These are phyloP conservation scores for Halisarca cf. caerulea DNA, from an alignment of 37 sponge, comb jelly and placozoan genomes.

Conservation along the genomic window DNA sequence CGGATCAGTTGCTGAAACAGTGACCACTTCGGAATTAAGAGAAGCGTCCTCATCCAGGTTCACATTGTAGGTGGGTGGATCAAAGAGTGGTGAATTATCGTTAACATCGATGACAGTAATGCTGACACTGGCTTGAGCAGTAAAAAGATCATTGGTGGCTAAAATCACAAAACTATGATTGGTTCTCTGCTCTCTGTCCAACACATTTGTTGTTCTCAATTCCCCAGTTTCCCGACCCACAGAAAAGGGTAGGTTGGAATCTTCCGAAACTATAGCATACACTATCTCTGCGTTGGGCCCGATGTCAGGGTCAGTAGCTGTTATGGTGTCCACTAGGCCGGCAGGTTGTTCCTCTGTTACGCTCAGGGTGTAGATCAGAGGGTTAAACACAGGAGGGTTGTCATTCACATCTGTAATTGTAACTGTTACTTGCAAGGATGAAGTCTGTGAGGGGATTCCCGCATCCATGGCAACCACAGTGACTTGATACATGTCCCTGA, in stretches of 20 bases:
- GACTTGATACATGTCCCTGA: slow-evolving; percentile 7
- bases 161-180: background rate
- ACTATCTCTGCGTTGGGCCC: slow-evolving; percentile 51
- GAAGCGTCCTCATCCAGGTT: slow-evolving; percentile 36
- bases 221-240: slow-evolving; percentile 46
- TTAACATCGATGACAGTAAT: slow-evolving; percentile 28
- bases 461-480: slow-evolving; percentile 51
- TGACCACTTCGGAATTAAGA: slow-evolving; percentile 22
- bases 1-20: slow-evolving; percentile 48
- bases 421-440: slow-evolving; percentile 12
- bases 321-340: slow-evolving; percentile 32
- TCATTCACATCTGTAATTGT: slow-evolving; percentile 46
- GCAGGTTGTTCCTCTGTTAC: slow-evolving; percentile 52
- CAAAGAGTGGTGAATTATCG: slow-evolving; percentile 38
- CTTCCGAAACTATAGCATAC: slow-evolving; percentile 14
- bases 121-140: background rate
- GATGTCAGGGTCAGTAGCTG: slow-evolving; percentile 64
- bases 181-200: slow-evolving; percentile 9
- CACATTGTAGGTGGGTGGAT: slow-evolving; percentile 7
- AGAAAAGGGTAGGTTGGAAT: slow-evolving; percentile 19
- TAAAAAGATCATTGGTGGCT: background rate
- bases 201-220: background rate
- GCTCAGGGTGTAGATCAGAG: background rate
- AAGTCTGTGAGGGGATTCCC: slow-evolving; percentile 13
- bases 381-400: slow-evolving; percentile 41